Percentiles rank a stretch among this genome's conserved stretches.
These are phyloP conservation scores for Hipparchia sbordonii DNA, from an alignment of 2,888 invertebrate species.

Conservation along the genomic window DNA sequence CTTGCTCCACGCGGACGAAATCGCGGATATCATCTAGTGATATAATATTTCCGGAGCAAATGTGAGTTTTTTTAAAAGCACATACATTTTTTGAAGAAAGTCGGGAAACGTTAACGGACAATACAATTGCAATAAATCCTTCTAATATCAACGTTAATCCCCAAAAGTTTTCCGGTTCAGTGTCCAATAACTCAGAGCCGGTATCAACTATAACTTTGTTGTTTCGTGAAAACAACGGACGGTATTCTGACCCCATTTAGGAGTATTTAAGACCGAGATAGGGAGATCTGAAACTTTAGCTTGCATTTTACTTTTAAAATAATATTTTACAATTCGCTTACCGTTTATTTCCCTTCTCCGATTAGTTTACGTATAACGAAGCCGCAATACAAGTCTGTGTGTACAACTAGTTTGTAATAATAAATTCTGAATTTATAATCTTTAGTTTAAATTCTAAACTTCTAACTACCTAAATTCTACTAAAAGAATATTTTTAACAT, in stretches of 20 bases:
- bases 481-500: no score
- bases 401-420: no score
- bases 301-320: constrained; percentile 35
- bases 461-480: no score
- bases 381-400: no score
- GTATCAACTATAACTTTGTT: constrained; percentile 56
- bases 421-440: no score
- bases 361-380: neutral
- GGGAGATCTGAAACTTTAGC: constrained; percentile 33
- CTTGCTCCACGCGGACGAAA: no score
- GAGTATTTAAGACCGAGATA: constrained; percentile 47
- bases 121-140: constrained; percentile 61
- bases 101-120: constrained; percentile 52
- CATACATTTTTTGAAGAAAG: constrained; percentile 13
- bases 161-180: constrained; percentile 55
- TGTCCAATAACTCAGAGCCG: constrained; percentile 59
- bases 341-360: no score
- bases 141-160: constrained; percentile 62
- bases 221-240: constrained; percentile 55
- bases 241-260: constrained; percentile 53
- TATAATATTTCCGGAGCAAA: neutral
- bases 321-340: neutral
- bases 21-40: no score
- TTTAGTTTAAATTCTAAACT: no score
- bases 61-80: neutral